Conservation (phyloP, 2,113 vertebrate genomes). For the Athene noctua region DNA sequence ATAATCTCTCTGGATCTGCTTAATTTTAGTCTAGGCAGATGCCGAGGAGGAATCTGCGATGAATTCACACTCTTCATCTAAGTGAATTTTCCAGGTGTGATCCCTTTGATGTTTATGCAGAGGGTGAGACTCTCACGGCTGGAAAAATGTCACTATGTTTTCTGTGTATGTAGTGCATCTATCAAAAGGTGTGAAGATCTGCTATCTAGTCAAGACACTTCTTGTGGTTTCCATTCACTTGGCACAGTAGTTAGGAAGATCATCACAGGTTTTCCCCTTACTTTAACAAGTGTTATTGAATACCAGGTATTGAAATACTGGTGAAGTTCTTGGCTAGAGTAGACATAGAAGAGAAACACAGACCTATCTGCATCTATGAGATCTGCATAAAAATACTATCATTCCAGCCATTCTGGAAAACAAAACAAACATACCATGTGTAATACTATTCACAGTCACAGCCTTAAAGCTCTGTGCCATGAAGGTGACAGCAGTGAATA, state of each 20-base stretch:
- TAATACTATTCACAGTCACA: not conserved
- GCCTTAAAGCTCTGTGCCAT: not conserved
- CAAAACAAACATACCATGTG: not conserved
- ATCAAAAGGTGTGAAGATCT: not conserved
- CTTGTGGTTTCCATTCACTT: not conserved
- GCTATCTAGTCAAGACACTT: not conserved
- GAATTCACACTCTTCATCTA: not conserved
- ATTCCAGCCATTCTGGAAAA: not conserved
- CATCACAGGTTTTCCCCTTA: not conserved
- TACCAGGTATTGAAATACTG: not conserved
- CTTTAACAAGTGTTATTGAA: not conserved
- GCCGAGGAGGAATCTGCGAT: not conserved
- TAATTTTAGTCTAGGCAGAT: slow-evolving; percentile 11
- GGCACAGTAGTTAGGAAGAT: not conserved
- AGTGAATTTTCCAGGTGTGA: not conserved
- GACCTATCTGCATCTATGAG: not conserved
- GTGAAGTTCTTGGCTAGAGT: not conserved
- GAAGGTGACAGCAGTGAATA: not conserved
- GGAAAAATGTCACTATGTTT: not conserved
- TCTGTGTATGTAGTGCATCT: not conserved
- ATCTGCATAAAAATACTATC: not conserved
- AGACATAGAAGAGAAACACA: not conserved
- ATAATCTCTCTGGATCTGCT: not conserved
- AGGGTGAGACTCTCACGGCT: not conserved
- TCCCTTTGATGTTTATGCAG: not conserved